These are phyloP conservation scores for Fringilla coelebs DNA, from an alignment of 2,797 vertebrate species.

Conservation along the genomic window DNA sequence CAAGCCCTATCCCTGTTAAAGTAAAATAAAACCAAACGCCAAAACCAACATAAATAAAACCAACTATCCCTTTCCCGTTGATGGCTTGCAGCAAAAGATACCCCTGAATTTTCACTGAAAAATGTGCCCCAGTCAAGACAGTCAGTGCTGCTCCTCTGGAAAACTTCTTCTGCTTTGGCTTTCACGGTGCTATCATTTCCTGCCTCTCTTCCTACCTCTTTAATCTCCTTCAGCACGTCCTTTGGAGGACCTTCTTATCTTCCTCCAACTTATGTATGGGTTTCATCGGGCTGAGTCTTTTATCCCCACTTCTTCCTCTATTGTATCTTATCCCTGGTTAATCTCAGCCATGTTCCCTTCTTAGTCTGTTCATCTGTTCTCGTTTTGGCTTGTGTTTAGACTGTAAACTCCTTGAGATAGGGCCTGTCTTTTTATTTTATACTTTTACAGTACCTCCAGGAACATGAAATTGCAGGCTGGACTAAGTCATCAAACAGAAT, in stretches of 20 bases:
- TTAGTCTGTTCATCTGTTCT: slow-evolving; percentile 9
- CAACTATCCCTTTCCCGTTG: not conserved
- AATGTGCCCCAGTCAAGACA: rapidly evolving
- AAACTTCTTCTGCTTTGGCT: slow-evolving; percentile 34
- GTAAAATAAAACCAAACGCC: slow-evolving; percentile 21
- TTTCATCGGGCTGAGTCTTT: slow-evolving; percentile 14
- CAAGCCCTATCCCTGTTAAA: not conserved
- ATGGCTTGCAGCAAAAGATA: not conserved
- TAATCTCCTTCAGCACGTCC: slow-evolving; percentile 17
- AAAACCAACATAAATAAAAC: not conserved
- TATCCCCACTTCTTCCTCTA: slow-evolving; percentile 22
- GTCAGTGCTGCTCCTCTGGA: not conserved
- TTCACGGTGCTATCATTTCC: slow-evolving; percentile 22
- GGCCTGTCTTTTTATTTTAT: slow-evolving; percentile 6
- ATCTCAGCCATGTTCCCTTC: not conserved
- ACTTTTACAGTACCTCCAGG: not conserved
- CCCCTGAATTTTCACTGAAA: not conserved
- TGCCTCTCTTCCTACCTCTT: slow-evolving; percentile 43
- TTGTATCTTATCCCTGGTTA: slow-evolving; percentile 40
- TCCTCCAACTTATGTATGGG: slow-evolving; percentile 6
- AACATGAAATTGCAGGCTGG: not conserved
- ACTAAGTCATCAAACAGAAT: not conserved
- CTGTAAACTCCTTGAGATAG: not conserved
- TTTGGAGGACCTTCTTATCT: slow-evolving; percentile 57
- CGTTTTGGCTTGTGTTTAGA: slow-evolving; percentile 6